These are phyloP conservation scores for Uromys caudimaculatus DNA, from an alignment of 2,797 vertebrate genomes.

Conservation along the genomic window DNA sequence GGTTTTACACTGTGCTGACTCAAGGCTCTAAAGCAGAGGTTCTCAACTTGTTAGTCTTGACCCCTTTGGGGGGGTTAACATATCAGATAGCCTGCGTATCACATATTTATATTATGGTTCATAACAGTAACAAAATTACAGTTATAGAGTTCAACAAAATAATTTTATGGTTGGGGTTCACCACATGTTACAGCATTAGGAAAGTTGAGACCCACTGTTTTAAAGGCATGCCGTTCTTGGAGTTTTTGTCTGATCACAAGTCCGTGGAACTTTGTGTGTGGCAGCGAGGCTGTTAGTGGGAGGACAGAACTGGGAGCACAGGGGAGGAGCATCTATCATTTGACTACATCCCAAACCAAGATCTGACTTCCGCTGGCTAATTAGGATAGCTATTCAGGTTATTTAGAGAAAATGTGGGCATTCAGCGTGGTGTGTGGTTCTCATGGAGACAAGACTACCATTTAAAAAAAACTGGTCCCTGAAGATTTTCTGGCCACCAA, in stretches of 20 bases:
- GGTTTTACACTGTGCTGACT: neutral
- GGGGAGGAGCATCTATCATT: neutral
- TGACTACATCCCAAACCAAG: neutral
- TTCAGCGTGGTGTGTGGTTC: neutral
- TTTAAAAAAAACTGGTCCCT: neutral
- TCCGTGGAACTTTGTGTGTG: neutral
- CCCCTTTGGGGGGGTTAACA: neutral
- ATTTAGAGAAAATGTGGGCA: neutral
- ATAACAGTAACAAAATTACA: neutral
- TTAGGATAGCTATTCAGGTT: neutral
- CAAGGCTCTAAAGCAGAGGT: neutral
- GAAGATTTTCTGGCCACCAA: neutral
- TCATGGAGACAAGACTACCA: neutral
- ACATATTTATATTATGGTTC: neutral
- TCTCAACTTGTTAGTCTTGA: neutral
- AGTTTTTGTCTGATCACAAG: neutral
- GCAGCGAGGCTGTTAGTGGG: accelerated
- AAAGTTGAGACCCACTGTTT: neutral
- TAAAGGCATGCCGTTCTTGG: neutral
- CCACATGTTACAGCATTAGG: neutral
- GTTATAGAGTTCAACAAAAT: neutral
- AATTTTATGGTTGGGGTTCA: neutral
- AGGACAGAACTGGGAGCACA: neutral
- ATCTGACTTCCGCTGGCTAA: neutral
- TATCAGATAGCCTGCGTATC: neutral